Percentiles rank a stretch among this genome's conserved stretches.
Evolutionary conservation across 1,140 invertebrate species (phyloP).

Genomic region (Batillaria attramentaria): DNA sequence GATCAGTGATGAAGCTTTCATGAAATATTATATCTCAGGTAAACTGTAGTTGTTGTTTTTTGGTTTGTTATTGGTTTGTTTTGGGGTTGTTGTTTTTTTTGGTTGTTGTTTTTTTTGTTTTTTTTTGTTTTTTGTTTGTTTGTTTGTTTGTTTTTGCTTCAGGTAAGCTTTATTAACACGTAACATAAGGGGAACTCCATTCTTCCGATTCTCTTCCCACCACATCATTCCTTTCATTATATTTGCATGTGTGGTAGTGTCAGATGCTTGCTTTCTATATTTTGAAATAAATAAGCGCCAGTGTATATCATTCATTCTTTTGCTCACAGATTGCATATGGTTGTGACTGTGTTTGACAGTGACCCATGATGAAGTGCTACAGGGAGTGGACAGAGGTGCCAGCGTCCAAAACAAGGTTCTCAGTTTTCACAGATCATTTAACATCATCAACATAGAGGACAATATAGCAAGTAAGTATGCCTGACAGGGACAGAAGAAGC

Average conservation of each 20-base stretch:
- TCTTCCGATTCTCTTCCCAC: too few species aligned
- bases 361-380: constrained; percentile 13
- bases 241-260: too few species aligned
- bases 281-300: not conserved
- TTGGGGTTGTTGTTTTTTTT: too few species aligned
- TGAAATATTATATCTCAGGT: constrained; percentile 29
- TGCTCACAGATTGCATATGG: not conserved
- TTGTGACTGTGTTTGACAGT: not conserved
- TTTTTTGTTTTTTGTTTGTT: too few species aligned
- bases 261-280: not conserved
- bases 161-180: too few species aligned
- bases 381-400: not conserved
- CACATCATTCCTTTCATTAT: too few species aligned
- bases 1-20: constrained; percentile 17
- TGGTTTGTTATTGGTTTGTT: too few species aligned
- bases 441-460: not conserved
- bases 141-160: too few species aligned
- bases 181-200: too few species aligned
- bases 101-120: too few species aligned
- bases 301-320: not conserved
- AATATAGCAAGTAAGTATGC: not conserved
- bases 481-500: too few species aligned
- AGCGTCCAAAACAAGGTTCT: constrained; percentile 10
- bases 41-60: too few species aligned
- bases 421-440: constrained; percentile 8